These are phyloP conservation scores for Hystrix brachyura DNA, from an alignment of 2,113 vertebrate genomes.

Conservation along the genomic window DNA sequence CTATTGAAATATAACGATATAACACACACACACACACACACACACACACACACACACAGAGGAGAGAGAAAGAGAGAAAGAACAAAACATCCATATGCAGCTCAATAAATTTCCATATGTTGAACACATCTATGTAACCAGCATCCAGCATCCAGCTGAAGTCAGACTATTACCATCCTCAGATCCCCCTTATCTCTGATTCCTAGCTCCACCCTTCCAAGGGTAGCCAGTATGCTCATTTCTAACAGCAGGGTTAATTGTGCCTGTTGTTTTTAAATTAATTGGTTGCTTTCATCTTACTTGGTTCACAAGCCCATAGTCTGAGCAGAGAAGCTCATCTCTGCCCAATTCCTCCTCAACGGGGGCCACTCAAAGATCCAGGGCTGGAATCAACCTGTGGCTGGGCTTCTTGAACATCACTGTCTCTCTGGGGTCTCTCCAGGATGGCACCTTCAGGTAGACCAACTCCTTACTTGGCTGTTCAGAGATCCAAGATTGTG, in stretches of 20 bases:
- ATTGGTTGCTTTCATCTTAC: background rate
- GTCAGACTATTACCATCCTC: background rate
- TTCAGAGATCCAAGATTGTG: background rate
- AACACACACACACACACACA: too few relatives aligned
- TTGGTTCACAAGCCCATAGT: background rate
- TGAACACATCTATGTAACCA: background rate
- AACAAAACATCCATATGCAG: background rate
- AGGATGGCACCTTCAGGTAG: too few relatives aligned
- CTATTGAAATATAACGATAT: background rate
- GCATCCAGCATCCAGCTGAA: background rate
- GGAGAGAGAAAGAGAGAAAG: too few relatives aligned
- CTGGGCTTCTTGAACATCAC: background rate
- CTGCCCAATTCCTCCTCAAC: background rate
- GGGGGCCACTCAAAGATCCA: background rate
- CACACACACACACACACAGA: too few relatives aligned
- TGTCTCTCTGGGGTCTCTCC: background rate
- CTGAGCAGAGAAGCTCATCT: background rate
- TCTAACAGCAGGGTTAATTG: background rate
- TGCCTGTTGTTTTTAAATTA: background rate
- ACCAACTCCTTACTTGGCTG: background rate
- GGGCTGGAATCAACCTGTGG: too few relatives aligned
- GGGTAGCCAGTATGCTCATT: background rate
- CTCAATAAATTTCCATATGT: background rate
- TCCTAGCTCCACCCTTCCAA: background rate
- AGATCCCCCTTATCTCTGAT: too few relatives aligned